phyloP scores from a whole-genome alignment of 2,797 vertebrate species.

The Antennarius maculatus region DNA sequence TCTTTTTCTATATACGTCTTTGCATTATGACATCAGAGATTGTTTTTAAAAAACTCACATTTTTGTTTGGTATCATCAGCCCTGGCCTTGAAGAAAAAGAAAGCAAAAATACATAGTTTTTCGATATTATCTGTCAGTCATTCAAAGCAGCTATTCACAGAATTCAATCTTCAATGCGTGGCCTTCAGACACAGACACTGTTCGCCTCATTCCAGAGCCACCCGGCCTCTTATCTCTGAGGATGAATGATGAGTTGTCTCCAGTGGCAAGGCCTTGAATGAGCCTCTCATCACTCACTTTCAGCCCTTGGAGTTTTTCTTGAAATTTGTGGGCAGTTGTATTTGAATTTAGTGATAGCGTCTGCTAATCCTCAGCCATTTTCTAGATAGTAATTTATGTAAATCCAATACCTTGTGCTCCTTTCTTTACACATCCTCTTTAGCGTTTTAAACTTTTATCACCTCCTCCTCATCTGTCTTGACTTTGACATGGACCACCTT shows the following conservation, averaged over 20 bases:
- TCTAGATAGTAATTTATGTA: conserved; percentile 30
- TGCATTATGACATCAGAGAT: too few species aligned
- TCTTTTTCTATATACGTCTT: too few species aligned
- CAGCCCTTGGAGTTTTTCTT: conserved; percentile 9
- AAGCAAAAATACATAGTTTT: too few species aligned
- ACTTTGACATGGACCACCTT: conserved; percentile 24
- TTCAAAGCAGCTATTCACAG: too few species aligned
- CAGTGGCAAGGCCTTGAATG: conserved; percentile 37
- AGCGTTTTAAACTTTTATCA: conserved; percentile 15
- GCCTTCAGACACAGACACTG: too few species aligned
- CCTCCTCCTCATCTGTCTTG: conserved; percentile 22
- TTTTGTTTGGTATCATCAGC: too few species aligned
- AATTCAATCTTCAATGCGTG: too few species aligned
- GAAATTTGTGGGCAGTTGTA: conserved; percentile 3
- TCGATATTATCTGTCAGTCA: too few species aligned
- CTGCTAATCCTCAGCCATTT: conserved; percentile 33
- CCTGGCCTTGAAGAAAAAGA: too few species aligned
- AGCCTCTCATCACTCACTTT: conserved; percentile 35
- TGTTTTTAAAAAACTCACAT: too few species aligned
- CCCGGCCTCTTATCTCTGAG: conserved; percentile 43
- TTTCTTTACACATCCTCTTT: conserved; percentile 32
- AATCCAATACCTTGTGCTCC: conserved; percentile 32
- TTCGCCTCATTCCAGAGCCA: too few species aligned
- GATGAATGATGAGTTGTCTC: conserved; percentile 64
- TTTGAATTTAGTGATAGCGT: conserved; percentile 32